A percentile compares a stretch with the other conserved stretches of the same genome.
Conservation (phyloP, 2,113 vertebrate species). For the Proterorhinus semilunaris region DNA sequence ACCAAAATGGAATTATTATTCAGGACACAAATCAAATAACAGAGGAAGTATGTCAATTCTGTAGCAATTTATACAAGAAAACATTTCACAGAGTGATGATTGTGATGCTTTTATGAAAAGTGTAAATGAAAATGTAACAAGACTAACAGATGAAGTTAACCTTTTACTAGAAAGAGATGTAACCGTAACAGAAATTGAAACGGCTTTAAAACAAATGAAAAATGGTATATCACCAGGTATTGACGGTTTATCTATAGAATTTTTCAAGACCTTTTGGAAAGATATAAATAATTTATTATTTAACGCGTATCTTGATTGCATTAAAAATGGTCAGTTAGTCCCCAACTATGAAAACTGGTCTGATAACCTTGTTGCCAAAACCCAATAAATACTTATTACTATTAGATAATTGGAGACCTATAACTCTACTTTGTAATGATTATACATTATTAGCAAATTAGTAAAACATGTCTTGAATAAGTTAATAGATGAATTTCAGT, state of each 20-base stretch:
- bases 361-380: not conserved
- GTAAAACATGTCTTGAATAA: not conserved
- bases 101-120: not conserved
- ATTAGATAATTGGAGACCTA: not conserved
- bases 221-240: slow-evolving; percentile 9
- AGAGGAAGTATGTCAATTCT: not conserved
- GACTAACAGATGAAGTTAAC: slow-evolving; percentile 2
- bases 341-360: not conserved
- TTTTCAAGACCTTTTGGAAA: not conserved
- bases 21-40: not conserved
- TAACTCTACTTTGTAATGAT: not conserved
- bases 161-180: not conserved
- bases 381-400: not conserved
- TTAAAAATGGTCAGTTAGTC: not conserved
- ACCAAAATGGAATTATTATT: no score
- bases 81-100: not conserved
- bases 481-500: not conserved
- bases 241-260: not conserved
- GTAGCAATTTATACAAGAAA: not conserved
- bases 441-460: not conserved
- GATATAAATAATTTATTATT: not conserved
- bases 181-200: not conserved
- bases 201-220: slow-evolving; percentile 11
- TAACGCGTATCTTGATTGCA: not conserved
- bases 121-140: not conserved